Conservation (phyloP, 2,888 invertebrate genomes). For the Plebejus argus region DNA sequence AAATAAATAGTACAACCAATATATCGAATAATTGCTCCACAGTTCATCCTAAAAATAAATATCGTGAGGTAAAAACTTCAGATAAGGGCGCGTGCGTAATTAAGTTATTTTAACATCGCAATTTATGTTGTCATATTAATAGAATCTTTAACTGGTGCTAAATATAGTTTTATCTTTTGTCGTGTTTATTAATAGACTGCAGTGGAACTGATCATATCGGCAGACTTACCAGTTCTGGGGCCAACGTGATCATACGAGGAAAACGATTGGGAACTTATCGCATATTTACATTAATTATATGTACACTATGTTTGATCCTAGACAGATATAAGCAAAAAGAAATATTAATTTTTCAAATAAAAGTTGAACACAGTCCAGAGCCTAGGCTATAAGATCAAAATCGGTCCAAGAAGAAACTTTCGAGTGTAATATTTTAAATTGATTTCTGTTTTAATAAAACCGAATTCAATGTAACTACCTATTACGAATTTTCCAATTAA, state of each 20-base stretch:
- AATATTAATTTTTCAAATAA: background rate
- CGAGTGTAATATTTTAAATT: no score
- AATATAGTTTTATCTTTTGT: conserved; percentile 28
- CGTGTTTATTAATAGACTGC: conserved; percentile 19
- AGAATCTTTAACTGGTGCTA: conserved; percentile 24
- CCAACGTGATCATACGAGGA: background rate
- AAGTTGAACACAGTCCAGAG: background rate
- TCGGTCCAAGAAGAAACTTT: no score
- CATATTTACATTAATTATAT: background rate
- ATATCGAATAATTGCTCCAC: background rate
- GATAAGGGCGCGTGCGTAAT: conserved; percentile 11
- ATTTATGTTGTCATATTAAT: conserved; percentile 27
- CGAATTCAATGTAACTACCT: no score
- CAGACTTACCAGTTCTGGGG: background rate
- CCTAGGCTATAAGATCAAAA: background rate
- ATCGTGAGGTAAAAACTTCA: background rate
- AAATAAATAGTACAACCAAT: background rate
- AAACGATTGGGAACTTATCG: conserved; percentile 1
- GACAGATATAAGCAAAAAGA: background rate
- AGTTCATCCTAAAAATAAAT: background rate
- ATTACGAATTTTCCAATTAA: no score
- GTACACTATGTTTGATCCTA: background rate
- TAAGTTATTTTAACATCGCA: conserved; percentile 4
- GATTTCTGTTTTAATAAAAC: no score
- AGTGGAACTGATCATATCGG: background rate